Percentiles rank a stretch among this genome's conserved stretches.
phyloP scores from a whole-genome alignment of 2,113 vertebrate species.

The Platichthys flesus region DNA sequence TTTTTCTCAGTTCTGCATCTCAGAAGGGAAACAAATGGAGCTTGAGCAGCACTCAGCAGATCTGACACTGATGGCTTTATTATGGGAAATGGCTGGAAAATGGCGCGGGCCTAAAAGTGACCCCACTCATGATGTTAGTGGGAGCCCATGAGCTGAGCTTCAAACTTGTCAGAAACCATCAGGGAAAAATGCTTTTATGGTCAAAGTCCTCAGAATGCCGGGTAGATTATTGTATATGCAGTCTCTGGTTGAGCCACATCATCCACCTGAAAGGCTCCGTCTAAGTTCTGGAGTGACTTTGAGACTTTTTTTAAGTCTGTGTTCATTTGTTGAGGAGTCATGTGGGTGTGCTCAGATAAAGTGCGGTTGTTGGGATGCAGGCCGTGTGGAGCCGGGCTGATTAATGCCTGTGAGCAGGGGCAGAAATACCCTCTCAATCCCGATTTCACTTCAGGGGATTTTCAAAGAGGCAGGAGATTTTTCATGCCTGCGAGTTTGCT shows the following conservation, averaged over 20 bases:
- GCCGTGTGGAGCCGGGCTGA: conserved; percentile 54
- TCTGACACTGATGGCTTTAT: conserved; percentile 49
- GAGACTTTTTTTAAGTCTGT: conserved; percentile 10
- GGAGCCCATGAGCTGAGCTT: not conserved
- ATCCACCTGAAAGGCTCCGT: not conserved
- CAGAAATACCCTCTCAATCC: conserved; percentile 63
- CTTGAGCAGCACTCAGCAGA: conserved; percentile 32
- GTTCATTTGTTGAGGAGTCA: conserved; percentile 1
- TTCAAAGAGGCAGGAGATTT: conserved; percentile 40
- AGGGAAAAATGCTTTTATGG: not conserved
- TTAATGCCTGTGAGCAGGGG: conserved; percentile 64
- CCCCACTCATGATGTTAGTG: not conserved
- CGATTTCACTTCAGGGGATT: conserved; percentile 54
- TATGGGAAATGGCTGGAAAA: conserved; percentile 32
- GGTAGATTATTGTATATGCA: not conserved
- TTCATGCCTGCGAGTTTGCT: conserved; percentile 32
- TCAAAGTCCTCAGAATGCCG: not conserved
- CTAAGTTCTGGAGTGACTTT: conserved; percentile 22
- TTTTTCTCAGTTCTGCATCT: conserved; percentile 18
- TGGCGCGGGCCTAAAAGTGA: not conserved
- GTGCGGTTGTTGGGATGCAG: conserved; percentile 45
- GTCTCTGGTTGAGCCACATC: not conserved
- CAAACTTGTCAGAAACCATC: no score
- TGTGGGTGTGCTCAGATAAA: conserved; percentile 36
- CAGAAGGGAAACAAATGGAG: conserved; percentile 31